Conservation (phyloP, 1,140 invertebrate genomes). For the Magallana ariakensis region DNA sequence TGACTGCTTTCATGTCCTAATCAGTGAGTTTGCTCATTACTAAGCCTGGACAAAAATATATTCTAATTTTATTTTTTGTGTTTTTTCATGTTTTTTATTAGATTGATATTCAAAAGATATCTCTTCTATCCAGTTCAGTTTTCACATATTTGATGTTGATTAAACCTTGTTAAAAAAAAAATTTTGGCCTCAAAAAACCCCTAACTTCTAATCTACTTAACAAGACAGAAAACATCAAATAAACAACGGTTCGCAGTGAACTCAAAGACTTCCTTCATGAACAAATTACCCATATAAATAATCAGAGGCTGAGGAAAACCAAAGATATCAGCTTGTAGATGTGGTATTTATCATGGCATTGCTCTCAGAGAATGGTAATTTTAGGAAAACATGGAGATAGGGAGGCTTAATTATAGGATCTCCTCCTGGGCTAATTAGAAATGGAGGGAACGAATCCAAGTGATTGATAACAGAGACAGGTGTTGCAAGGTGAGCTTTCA, state of each 20-base stretch:
- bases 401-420: neutral
- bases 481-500: neutral
- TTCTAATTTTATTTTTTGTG: neutral
- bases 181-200: neutral
- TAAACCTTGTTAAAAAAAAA: conserved; percentile 10
- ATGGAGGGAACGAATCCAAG: neutral
- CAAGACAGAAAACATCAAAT: conserved; percentile 34
- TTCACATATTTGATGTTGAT: conserved; percentile 24
- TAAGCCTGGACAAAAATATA: neutral
- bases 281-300: conserved; percentile 12
- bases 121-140: neutral
- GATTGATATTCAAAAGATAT: conserved; percentile 6
- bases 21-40: neutral
- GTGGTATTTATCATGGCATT: neutral
- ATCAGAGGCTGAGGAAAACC: neutral
- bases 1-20: neutral
- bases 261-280: neutral
- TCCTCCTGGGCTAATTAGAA: conserved; percentile 28
- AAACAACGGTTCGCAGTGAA: neutral
- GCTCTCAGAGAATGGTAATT: conserved; percentile 4
- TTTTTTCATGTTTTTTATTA: neutral
- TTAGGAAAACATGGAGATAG: conserved; percentile 25
- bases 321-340: conserved; percentile 20
- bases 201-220: neutral
- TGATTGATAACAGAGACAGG: conserved; percentile 30